Evolutionary conservation across 2,888 invertebrate genomes (phyloP), one percentile per base, ranked within the genome.

Genomic region (Andrena trimmerana): DNA sequence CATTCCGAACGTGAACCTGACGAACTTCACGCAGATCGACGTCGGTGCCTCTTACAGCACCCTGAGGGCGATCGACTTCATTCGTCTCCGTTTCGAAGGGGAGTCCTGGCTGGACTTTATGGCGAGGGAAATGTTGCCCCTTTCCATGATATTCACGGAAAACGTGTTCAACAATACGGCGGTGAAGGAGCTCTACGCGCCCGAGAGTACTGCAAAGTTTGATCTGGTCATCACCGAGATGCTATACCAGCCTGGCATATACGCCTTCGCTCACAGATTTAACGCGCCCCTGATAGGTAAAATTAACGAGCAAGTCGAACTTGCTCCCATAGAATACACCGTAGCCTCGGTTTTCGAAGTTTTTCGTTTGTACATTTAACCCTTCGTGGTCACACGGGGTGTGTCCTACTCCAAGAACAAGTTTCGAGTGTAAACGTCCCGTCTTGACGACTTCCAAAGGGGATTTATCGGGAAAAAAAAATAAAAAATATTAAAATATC

Each of bases 201-300:
- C 78, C 0, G 57, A 79, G 8, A 90, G 87, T 31, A 68, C 94
- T 42, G 92, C 95, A 33, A 94, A 94, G 74, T 96, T 96, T 85
- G 96, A 96, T 90, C 89, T 96, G 48, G 94, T 96, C 0, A 92
- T 96, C 54, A 94, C 95, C 2, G 96, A 96, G 91, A 94, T 95
- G n/a, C 94, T 95, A 7, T 93, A 1, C 2, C 59, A 95, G 4
- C 95, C 95, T 0, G 72, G 95, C 0, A 89, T 95, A 54, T 95
- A 95, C 75, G 95, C 94, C 0, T 94, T 95, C 27, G 95, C 95
- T 27, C 94, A 95, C 59, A 95, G 95, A 85, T 96, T 96, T 88
- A 91, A 95, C 48, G 94, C 94, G 33, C 95, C 96, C 3, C 94
- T 95, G 59, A 95, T 96, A 75, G 94, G 91, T 48, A 16, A 42